Evolutionary conservation across 2,888 invertebrate genomes (phyloP), one percentile per base, ranked within the genome.

Genomic region (Frankliniella fusca): DNA sequence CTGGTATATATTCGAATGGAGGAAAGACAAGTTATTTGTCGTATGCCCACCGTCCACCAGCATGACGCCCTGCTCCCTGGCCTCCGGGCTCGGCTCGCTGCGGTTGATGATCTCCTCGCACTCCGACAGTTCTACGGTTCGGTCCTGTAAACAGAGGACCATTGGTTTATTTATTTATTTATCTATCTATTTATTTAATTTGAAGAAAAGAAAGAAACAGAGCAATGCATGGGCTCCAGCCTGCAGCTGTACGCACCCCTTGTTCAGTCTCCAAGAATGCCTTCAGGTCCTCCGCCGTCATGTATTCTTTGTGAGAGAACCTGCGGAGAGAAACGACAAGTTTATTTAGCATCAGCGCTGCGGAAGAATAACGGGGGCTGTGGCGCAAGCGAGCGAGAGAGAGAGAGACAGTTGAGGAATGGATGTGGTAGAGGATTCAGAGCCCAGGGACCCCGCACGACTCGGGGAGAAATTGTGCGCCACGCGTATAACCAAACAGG

Each of bases 251-350:
- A 84, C 88, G 87, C 86, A 91, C 91, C 87, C 90, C 91, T 88
- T 91, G 91, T 86, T 91, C 91, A 48, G 90, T 90, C 86, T 91
- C 91, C 84, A 91, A 86, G 86, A 91, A 91, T 82, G 91, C 86
- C 83, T 90, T 88, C 84, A 91, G 86, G 85, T 91, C 91, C 84
- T 91, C 90, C 49, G 88, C 87, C 8, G 89, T 89, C 85, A 91
- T 87, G 85, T 90, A 91, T 86, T 91, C 91, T 85, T 90, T 89
- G 86, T 90, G 90, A 81, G 90, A 89, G 86, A 90, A 90, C 85
- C 91, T 90, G 86, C 50, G 86, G 38, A 5, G 38, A 38, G 38
- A 38, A 5, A 38, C 38, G 38, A 38, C 38, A 5, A 38, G 38
- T 38, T 38, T 38, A 38, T 38, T 38, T 38, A 38, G 38, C 38